Base-by-base conservation (phyloP, 2,113 vertebrate genomes). In the Morone chrysops region DNA sequence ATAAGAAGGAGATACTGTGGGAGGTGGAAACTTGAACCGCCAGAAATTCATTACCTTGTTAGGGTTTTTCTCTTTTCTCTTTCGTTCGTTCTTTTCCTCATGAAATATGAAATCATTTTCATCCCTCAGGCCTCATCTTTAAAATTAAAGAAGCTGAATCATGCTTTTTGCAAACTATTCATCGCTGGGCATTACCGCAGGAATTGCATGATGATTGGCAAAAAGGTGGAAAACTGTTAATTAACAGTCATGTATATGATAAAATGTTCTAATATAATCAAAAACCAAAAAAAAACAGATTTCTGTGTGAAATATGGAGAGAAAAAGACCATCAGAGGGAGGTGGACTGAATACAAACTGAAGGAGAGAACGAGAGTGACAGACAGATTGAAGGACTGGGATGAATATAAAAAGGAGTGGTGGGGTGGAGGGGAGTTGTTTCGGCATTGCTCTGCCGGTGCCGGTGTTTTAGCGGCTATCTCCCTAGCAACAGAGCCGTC, bases 401-500 rank as follows among this genome's bases (percentile, higher is more conserved):
- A 22, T 70, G 83, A 83, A 81, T 78, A 47, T 47, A 68, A 80
- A 84, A 38, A 69, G 25, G 50, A 48, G 45, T 18, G 25, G 68
- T 31, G 0, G 71, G 8, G 47, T 31, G 17, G 22, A 25, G 20
- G 8, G 1, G 12, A 3, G 31, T 22, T n/a, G 70, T 63, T 80
- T 76, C 12, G 16, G 45, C 73, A 12, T 54, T 36, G 77, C 66
- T 75, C 80, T 36, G 43, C 53, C 40, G 22, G 45, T 8, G 69
- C 82, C 14, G 6, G 66, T 56, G 79, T 89, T 85, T 83, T 17
- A 73, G 68, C 36, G 2, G 57, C 61, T 9, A 57, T 93, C 84
- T 91, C 88, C 90, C 63, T 92, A 75, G 91, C 87, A 90, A 92
- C 90, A 89, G 86, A 80, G 87, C 81, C 18, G 14, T 38, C 14